Evolutionary conservation across 2,797 vertebrate species (phyloP).

Genomic region (Dromococcyx pavoninus): DNA sequence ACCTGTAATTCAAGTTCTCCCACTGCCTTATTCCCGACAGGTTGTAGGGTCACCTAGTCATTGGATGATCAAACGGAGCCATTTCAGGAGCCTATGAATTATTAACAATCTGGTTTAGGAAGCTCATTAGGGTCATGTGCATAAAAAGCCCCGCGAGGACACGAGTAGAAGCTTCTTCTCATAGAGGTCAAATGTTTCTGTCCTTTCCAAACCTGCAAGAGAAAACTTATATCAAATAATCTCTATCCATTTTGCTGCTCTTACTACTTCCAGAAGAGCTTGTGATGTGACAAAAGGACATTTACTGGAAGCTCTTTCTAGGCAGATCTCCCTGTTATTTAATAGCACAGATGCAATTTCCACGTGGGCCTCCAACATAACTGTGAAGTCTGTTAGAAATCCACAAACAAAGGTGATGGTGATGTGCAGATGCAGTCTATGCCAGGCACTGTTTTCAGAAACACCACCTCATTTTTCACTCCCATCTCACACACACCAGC

Average conservation of each 20-base stretch:
- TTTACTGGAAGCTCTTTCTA: background rate
- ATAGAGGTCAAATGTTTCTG: background rate
- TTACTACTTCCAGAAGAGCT: background rate
- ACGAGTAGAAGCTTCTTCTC: background rate
- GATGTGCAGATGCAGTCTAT: accelerated
- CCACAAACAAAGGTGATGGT: accelerated
- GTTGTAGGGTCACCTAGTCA: conserved; percentile 56
- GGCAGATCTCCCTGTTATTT: background rate
- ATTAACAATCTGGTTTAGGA: background rate
- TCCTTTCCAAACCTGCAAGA: background rate
- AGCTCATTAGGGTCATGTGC: background rate
- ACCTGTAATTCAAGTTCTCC: conserved; percentile 46
- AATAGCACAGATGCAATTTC: background rate
- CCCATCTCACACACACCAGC: background rate
- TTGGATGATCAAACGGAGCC: background rate
- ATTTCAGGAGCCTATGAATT: background rate
- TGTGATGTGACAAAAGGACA: background rate
- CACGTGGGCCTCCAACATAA: background rate
- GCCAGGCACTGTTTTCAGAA: background rate
- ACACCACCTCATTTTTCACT: background rate
- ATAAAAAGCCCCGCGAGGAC: background rate
- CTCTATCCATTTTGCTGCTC: background rate
- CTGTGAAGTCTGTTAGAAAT: background rate
- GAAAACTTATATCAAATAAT: background rate
- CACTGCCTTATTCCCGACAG: background rate